Percentiles rank a stretch among this genome's conserved stretches.
Evolutionary conservation across 2,888 invertebrate species (phyloP).

Genomic region (Agonopterix heracliana): DNA sequence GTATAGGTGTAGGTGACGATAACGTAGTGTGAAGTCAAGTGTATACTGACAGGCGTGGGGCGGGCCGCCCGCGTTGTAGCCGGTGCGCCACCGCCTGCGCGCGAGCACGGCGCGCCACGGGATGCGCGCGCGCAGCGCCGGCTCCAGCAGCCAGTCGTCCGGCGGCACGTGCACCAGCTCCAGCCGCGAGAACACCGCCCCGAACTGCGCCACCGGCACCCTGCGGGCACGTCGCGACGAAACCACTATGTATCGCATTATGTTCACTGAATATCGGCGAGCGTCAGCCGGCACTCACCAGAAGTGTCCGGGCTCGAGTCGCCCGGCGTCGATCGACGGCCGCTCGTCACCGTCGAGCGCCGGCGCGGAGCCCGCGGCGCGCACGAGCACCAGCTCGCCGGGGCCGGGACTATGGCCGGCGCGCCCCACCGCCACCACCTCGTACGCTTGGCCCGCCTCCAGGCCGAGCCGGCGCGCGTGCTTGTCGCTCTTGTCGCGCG

Average conservation of each 20-base stretch:
- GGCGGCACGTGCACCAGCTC: conserved; percentile 85
- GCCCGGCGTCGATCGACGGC: too few species aligned
- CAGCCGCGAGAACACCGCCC: conserved; percentile 76
- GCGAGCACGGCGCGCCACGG: conserved; percentile 76
- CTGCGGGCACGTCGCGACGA: conserved; percentile 39
- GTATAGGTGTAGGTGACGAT: too few species aligned
- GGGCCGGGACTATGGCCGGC: background rate
- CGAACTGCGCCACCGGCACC: conserved; percentile 84
- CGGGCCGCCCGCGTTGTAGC: conserved; percentile 84
- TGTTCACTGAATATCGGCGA: too few species aligned
- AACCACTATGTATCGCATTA: background rate
- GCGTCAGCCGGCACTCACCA: background rate
- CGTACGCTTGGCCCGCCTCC: background rate
- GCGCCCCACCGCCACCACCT: background rate
- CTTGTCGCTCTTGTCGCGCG: conserved; percentile 71
- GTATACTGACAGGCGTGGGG: conserved; percentile 78
- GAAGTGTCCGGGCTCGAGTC: too few species aligned
- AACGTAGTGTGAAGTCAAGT: too few species aligned
- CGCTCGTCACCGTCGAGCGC: background rate
- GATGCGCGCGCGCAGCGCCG: conserved; percentile 80
- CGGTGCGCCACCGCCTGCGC: conserved; percentile 77
- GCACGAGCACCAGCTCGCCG: background rate
- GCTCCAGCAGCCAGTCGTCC: conserved; percentile 85
- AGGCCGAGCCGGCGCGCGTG: conserved; percentile 9
- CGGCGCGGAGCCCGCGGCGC: background rate